Percentiles rank a stretch among this genome's conserved stretches.
Evolutionary conservation across 2,888 invertebrate genomes (phyloP).

Genomic region (Andrena chrysosceles): DNA sequence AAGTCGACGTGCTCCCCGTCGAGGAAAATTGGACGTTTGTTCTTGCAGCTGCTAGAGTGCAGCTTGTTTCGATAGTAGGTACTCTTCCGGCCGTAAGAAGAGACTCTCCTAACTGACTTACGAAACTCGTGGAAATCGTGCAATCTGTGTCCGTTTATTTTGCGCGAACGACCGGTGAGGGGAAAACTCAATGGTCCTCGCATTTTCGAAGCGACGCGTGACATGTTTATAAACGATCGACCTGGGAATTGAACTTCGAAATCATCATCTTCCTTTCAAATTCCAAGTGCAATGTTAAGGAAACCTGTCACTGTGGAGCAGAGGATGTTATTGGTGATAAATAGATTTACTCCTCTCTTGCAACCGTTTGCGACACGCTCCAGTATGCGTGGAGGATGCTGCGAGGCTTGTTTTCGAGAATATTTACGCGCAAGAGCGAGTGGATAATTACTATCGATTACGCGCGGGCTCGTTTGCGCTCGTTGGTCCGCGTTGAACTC

Average conservation of each 20-base stretch:
- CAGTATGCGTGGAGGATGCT: too few relatives aligned
- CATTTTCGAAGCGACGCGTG: neutral
- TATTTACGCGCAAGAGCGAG: conserved; percentile 59
- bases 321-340: neutral
- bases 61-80: neutral
- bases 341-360: neutral
- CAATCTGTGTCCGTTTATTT: neutral
- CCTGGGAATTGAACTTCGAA: neutral
- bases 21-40: conserved; percentile 8
- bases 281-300: neutral
- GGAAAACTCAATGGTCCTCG: neutral
- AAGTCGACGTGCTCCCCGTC: neutral
- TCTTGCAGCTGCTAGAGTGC: neutral
- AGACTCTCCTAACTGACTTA: neutral
- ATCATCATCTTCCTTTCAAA: neutral
- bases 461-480: conserved; percentile 41
- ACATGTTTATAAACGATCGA: neutral
- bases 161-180: neutral
- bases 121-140: conserved; percentile 1
- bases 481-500: conserved; percentile 46
- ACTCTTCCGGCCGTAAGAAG: neutral
- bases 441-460: conserved; percentile 70
- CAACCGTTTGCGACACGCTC: neutral
- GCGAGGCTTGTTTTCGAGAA: conserved; percentile 42
- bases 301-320: neutral